These are phyloP conservation scores for Poeciliopsis turneri DNA, from an alignment of 2,797 vertebrate genomes.

Conservation along the genomic window DNA sequence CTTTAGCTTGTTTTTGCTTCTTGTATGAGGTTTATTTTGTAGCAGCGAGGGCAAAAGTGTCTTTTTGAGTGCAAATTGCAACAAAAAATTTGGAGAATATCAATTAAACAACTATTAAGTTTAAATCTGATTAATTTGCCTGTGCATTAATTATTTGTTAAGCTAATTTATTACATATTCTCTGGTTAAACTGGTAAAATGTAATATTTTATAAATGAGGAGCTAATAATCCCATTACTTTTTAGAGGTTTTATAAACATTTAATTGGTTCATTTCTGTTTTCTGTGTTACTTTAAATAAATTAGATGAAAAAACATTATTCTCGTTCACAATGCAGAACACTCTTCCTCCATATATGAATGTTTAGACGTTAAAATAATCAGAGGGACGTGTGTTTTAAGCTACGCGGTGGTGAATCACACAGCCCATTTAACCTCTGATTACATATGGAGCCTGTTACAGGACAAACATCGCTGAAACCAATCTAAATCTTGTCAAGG, in stretches of 20 bases:
- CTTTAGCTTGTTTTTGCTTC: no score
- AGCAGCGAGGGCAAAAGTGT: background rate
- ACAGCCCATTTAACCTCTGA: background rate
- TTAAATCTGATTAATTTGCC: background rate
- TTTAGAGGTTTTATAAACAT: background rate
- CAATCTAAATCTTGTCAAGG: slow-evolving; percentile 18
- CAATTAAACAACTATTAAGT: background rate
- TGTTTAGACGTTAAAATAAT: background rate
- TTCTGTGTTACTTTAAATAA: background rate
- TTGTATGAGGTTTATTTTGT: background rate
- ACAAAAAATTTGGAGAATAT: background rate
- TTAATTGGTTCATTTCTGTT: background rate
- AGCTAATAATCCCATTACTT: background rate
- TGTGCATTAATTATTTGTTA: background rate
- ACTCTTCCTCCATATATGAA: background rate
- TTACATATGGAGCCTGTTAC: slow-evolving; percentile 5
- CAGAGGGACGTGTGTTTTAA: background rate
- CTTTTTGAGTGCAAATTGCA: background rate
- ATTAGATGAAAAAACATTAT: background rate
- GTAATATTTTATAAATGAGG: background rate
- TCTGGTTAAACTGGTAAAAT: background rate
- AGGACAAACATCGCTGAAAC: slow-evolving; percentile 8
- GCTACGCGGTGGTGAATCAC: background rate
- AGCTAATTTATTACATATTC: background rate
- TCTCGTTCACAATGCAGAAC: background rate